Percentiles rank a stretch among this genome's conserved stretches.
These are phyloP conservation scores for Osedax frankpressi DNA, from an alignment of 2,888 invertebrate species.

Conservation along the genomic window DNA sequence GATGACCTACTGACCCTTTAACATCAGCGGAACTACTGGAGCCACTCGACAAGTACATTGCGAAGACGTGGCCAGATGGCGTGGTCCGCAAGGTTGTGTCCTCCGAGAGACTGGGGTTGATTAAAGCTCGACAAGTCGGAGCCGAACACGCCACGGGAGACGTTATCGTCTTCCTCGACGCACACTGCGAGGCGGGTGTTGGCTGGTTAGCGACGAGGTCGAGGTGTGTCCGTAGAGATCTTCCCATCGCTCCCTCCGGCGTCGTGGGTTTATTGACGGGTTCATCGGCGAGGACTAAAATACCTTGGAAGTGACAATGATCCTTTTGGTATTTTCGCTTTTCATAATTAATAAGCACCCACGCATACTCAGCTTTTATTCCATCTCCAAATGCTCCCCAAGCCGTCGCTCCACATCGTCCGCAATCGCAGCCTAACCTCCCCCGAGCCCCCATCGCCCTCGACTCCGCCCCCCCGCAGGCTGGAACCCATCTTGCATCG, in stretches of 20 bases:
- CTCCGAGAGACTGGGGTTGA: conserved; percentile 67
- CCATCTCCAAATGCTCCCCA: too few species aligned
- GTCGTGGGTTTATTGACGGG: too few species aligned
- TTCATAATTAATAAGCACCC: too few species aligned
- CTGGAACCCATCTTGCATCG: conserved; percentile 75
- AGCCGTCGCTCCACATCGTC: background rate
- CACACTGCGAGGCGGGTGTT: conserved; percentile 44
- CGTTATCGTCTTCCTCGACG: conserved; percentile 45
- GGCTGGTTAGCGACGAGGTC: conserved; percentile 41
- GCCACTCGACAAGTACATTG: conserved; percentile 53
- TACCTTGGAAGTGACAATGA: too few species aligned
- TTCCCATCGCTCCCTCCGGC: too few species aligned
- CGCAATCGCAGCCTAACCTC: background rate
- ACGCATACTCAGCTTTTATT: too few species aligned
- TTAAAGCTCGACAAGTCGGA: conserved; percentile 75
- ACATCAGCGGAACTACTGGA: conserved; percentile 36
- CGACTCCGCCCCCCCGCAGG: conserved; percentile 43
- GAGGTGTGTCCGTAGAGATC: too few species aligned
- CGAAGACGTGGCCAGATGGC: conserved; percentile 46
- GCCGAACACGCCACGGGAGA: conserved; percentile 60
- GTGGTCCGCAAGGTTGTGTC: conserved; percentile 63
- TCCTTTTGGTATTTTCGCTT: too few species aligned
- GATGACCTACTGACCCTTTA: too few species aligned
- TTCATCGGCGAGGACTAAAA: too few species aligned
- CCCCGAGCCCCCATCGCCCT: background rate